A percentile compares a stretch with the other conserved stretches of the same genome.
These are phyloP conservation scores for Araneus ventricosus DNA, from an alignment of 1,140 invertebrate species.

Conservation along the genomic window DNA sequence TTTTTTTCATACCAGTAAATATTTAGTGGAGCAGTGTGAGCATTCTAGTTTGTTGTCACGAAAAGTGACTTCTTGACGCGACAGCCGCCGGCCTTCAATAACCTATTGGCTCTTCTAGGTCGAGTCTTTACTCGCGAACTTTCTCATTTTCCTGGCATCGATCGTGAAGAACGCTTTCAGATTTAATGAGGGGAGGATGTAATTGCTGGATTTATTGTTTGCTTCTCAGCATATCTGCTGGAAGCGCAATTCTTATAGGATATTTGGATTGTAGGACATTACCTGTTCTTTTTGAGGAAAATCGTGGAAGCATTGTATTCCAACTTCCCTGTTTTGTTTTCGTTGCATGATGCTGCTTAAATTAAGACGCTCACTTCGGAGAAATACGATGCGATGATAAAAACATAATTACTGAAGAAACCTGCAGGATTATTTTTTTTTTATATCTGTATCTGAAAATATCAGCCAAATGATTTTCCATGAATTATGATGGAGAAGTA, in stretches of 20 bases:
- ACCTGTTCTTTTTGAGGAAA: neutral
- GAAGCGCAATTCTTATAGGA: neutral
- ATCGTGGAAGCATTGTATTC: neutral
- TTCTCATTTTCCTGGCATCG: slow-evolving; percentile 13
- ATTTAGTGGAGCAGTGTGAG: neutral
- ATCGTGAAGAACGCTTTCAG: slow-evolving; percentile 28
- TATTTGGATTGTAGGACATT: neutral
- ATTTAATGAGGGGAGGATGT: slow-evolving; percentile 6
- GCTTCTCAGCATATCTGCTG: neutral
- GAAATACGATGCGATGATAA: neutral
- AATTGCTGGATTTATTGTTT: slow-evolving; percentile 15
- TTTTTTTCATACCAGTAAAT: neutral
- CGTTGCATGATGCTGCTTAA: no score
- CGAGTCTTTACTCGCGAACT: neutral
- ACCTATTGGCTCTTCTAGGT: neutral
- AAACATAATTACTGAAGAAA: neutral
- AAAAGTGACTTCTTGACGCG: neutral
- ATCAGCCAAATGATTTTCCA: no score
- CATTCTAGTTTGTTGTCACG: neutral
- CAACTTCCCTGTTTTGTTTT: neutral
- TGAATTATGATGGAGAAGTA: no score
- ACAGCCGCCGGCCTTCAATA: neutral
- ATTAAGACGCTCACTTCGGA: no score
- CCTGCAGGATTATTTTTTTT: neutral
- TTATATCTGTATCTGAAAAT: no score